Evolutionary conservation across 1,140 invertebrate genomes (phyloP).

Genomic region (Bombyx mandarina): DNA sequence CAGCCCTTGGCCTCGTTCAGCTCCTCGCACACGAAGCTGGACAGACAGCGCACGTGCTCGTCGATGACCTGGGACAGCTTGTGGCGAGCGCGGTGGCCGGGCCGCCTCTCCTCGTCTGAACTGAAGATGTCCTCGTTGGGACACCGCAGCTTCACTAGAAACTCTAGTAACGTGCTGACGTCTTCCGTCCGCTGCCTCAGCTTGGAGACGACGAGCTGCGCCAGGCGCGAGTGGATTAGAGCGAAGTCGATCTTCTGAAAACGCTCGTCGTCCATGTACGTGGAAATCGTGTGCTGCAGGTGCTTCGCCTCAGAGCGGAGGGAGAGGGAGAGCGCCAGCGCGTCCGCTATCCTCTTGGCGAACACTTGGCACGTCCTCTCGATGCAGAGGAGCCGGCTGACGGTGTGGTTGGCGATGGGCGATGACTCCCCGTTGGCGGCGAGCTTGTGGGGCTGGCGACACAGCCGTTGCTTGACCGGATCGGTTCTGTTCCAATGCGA

Average conservation of each 20-base stretch:
- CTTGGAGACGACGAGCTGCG: slow-evolving; percentile 72
- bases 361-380: slow-evolving; percentile 79
- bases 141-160: slow-evolving; percentile 46
- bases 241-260: slow-evolving; percentile 74
- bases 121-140: slow-evolving; percentile 65
- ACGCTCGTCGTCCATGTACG: slow-evolving; percentile 76
- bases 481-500: slow-evolving; percentile 44
- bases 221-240: slow-evolving; percentile 75
- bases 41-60: slow-evolving; percentile 53
- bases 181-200: slow-evolving; percentile 48
- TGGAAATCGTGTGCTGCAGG: slow-evolving; percentile 75
- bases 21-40: slow-evolving; percentile 60
- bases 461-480: slow-evolving; percentile 46
- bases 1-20: slow-evolving; percentile 33
- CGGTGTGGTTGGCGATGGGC: slow-evolving; percentile 44
- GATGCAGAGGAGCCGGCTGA: slow-evolving; percentile 73
- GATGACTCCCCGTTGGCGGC: slow-evolving; percentile 37
- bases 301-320: slow-evolving; percentile 76
- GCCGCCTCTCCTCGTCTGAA: slow-evolving; percentile 53
- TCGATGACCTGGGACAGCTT: slow-evolving; percentile 42
- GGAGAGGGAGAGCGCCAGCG: slow-evolving; percentile 48
- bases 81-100: slow-evolving; percentile 25
- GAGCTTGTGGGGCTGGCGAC: slow-evolving; percentile 39
- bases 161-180: slow-evolving; percentile 46
- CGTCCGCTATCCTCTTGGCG: slow-evolving; percentile 74